Conservation (phyloP, 2,797 vertebrate species). For the Spea hammondii region DNA sequence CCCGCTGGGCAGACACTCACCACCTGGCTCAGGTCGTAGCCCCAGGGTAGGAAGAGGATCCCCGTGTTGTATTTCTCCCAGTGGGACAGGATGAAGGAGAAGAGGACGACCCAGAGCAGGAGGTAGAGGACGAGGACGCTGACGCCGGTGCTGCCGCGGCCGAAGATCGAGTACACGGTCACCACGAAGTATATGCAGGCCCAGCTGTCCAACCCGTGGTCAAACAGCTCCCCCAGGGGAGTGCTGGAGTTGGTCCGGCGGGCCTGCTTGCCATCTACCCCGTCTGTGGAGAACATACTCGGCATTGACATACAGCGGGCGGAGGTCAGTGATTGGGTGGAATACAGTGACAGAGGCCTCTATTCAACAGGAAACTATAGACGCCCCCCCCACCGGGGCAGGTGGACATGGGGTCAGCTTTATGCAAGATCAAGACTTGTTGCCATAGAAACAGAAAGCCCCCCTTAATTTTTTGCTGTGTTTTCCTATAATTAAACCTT, state of each 20-base stretch:
- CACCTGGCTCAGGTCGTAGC: conserved; percentile 98
- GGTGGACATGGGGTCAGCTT: not conserved
- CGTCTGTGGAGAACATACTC: conserved; percentile 72
- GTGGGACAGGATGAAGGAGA: conserved; percentile 97
- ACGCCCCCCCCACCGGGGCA: not conserved
- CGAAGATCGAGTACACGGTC: conserved; percentile 95
- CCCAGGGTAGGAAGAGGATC: conserved; percentile 96
- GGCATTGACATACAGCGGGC: no score
- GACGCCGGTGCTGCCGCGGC: conserved; percentile 83
- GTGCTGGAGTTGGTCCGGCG: conserved; percentile 95
- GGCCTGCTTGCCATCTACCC: conserved; percentile 95
- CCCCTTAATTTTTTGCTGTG: no score
- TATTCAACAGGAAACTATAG: not conserved
- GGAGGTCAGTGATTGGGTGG: no score
- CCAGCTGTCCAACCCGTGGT: conserved; percentile 97
- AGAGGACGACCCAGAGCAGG: conserved; percentile 94
- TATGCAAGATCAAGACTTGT: no score
- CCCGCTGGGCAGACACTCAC: conserved; percentile 67
- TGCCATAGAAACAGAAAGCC: no score
- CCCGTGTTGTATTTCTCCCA: conserved; percentile 99
- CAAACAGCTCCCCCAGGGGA: conserved; percentile 93
- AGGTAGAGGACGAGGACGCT: conserved; percentile 84
- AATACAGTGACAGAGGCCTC: not conserved
- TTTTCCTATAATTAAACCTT: no score
- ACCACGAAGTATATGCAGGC: conserved; percentile 94